Evolutionary conservation across 2,797 vertebrate genomes (phyloP).

Genomic region (Sebastes alutus): DNA sequence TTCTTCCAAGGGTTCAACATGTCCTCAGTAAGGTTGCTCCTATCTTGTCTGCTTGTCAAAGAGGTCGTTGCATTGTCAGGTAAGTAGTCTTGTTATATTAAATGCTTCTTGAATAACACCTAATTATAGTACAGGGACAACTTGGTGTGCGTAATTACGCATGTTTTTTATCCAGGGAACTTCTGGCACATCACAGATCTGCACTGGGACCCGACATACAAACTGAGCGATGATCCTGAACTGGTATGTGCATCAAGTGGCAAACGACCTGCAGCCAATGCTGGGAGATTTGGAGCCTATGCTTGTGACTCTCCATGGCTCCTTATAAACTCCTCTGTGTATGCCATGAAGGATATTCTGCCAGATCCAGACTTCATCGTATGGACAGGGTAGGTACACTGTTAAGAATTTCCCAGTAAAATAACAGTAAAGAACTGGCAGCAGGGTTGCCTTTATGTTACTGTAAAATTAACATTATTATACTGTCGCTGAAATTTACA

Average conservation of each 20-base stretch:
- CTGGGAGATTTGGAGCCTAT: constrained; percentile 90
- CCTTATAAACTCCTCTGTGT: constrained; percentile 87
- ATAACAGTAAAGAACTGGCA: too few relatives aligned
- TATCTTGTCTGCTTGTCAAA: constrained; percentile 56
- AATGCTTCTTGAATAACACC: too few relatives aligned
- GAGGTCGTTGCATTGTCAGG: constrained; percentile 55
- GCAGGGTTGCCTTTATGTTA: too few relatives aligned
- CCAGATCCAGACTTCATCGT: constrained; percentile 91
- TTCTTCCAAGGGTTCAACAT: constrained; percentile 43
- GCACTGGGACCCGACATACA: constrained; percentile 90
- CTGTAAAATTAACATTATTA: too few relatives aligned
- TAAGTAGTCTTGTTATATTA: constrained; percentile 26
- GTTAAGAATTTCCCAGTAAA: too few relatives aligned
- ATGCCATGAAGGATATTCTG: constrained; percentile 87
- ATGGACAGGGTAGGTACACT: constrained; percentile 90
- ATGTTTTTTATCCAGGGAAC: constrained; percentile 71
- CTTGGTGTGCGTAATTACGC: constrained; percentile 13
- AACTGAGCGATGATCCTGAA: constrained; percentile 64
- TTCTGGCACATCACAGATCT: constrained; percentile 97
- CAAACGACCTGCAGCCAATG: constrained; percentile 68
- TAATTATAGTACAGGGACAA: too few relatives aligned
- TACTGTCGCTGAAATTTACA: too few relatives aligned
- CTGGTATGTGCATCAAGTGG: constrained; percentile 88
- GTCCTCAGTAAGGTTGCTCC: constrained; percentile 44
- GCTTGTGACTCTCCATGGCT: constrained; percentile 90